phyloP scores from a whole-genome alignment of 2,113 vertebrate genomes.

The Peucedramus taeniatus region DNA sequence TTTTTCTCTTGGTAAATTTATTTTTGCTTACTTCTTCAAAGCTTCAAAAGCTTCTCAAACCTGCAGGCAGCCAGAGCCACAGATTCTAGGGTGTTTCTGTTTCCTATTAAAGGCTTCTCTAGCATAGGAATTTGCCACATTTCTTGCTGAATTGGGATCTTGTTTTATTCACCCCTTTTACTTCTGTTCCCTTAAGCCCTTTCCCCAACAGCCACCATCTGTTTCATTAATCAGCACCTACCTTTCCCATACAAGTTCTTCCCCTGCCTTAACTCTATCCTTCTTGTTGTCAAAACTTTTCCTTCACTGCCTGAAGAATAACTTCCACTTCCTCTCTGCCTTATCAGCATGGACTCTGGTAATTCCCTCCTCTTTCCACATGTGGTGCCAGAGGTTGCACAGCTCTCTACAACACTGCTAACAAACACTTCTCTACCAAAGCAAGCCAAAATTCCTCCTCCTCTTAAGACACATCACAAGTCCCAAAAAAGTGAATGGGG shows the following conservation, averaged over 20 bases:
- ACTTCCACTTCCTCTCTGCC: slow-evolving; percentile 51
- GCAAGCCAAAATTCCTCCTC: neutral
- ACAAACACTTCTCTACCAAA: neutral
- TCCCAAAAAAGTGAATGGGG: neutral
- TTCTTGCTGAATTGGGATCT: neutral
- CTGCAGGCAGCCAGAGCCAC: neutral
- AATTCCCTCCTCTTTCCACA: neutral
- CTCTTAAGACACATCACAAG: neutral
- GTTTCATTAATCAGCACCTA: neutral
- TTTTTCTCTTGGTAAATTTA: neutral
- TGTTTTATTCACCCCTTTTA: neutral
- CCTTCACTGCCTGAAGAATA: slow-evolving; percentile 21
- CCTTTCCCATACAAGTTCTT: neutral
- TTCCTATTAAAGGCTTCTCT: neutral
- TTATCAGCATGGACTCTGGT: neutral
- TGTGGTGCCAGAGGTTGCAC: neutral
- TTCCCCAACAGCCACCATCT: neutral
- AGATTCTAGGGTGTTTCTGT: neutral
- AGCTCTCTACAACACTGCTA: neutral
- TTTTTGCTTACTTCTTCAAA: neutral
- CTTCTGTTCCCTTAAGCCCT: neutral
- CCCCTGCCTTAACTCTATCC: neutral
- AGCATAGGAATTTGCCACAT: neutral
- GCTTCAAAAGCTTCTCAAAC: too few relatives aligned
- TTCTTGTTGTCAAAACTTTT: slow-evolving; percentile 20